A percentile compares a stretch with the other conserved stretches of the same genome.
Evolutionary conservation across 2,113 vertebrate genomes (phyloP).

Genomic region (Vireo altiloquus): DNA sequence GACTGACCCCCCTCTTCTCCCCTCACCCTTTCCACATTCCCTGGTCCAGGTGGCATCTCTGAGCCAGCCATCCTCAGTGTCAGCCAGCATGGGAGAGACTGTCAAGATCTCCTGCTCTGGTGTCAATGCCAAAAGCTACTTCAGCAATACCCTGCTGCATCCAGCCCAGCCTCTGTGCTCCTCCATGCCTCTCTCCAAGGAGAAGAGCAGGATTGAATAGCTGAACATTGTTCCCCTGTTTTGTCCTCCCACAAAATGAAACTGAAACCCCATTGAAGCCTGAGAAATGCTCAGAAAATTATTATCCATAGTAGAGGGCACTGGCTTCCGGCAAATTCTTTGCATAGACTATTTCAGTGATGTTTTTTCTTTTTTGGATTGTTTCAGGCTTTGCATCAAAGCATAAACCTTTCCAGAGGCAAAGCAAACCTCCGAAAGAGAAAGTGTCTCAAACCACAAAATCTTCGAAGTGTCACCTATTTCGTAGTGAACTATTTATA

Average conservation of each 20-base stretch:
- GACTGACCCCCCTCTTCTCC: background rate
- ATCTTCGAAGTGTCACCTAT: background rate
- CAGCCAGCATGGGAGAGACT: accelerated
- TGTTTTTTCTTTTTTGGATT: background rate
- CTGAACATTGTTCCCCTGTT: background rate
- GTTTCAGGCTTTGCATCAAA: background rate
- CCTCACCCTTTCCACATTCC: background rate
- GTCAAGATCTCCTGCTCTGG: background rate
- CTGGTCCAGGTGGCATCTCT: background rate
- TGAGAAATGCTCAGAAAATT: background rate
- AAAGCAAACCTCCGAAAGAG: background rate
- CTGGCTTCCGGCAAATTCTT: background rate
- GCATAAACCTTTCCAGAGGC: background rate
- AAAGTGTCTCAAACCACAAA: background rate
- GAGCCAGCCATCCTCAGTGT: accelerated
- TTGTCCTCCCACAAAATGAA: background rate
- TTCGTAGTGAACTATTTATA: background rate
- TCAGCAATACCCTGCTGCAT: background rate
- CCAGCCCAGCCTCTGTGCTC: background rate
- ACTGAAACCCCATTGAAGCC: accelerated
- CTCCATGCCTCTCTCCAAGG: background rate
- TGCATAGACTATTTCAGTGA: background rate
- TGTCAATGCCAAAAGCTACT: background rate
- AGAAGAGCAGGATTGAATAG: background rate
- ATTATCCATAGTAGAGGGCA: background rate